Evolutionary conservation across 92 coral and sea anemone genomes (phyloP).

Genomic region (Nematostella vectensis): DNA sequence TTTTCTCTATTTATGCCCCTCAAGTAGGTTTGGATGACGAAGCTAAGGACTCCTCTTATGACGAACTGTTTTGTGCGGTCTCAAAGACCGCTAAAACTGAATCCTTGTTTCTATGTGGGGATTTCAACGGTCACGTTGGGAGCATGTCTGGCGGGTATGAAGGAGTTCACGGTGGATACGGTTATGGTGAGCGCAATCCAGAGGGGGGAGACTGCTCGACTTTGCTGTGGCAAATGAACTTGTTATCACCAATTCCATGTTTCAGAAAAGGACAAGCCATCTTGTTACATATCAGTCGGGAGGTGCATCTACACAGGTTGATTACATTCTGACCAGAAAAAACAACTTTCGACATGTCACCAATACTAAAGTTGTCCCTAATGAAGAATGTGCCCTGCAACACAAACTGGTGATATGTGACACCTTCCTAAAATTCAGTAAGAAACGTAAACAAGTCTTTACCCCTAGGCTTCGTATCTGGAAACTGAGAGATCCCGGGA

Average conservation of each 20-base stretch:
- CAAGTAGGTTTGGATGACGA: slow-evolving; percentile 9
- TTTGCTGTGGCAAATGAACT: slow-evolving; percentile 2
- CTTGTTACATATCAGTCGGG: slow-evolving; percentile 19
- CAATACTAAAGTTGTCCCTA: slow-evolving; percentile 14
- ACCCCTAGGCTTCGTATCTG: slow-evolving; percentile 16
- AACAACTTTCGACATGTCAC: too few species aligned
- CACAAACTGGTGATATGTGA: slow-evolving; percentile 21
- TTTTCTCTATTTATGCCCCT: slow-evolving; percentile 15
- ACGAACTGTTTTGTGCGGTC: slow-evolving; percentile 4
- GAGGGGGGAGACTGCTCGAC: slow-evolving; percentile 21
- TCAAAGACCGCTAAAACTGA: slow-evolving; percentile 3
- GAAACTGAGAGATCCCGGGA: too few species aligned
- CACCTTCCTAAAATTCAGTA: neutral
- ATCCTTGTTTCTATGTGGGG: slow-evolving; percentile 4
- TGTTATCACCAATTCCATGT: slow-evolving; percentile 13
- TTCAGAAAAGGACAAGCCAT: slow-evolving; percentile 1
- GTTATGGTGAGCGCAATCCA: slow-evolving; percentile 11
- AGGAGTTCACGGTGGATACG: slow-evolving; percentile 21
- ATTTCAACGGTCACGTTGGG: slow-evolving; percentile 23
- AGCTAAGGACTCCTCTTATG: slow-evolving; percentile 18
- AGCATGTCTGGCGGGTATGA: slow-evolving; percentile 11
- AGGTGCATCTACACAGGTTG: too few species aligned
- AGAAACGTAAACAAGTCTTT: slow-evolving; percentile 1
- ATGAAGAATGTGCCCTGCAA: slow-evolving; percentile 24
- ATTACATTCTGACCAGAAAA: too few species aligned